Percentiles rank a stretch among this genome's conserved stretches.
Evolutionary conservation across 1,140 invertebrate genomes (phyloP).

Genomic region (Sycophila sp.): DNA sequence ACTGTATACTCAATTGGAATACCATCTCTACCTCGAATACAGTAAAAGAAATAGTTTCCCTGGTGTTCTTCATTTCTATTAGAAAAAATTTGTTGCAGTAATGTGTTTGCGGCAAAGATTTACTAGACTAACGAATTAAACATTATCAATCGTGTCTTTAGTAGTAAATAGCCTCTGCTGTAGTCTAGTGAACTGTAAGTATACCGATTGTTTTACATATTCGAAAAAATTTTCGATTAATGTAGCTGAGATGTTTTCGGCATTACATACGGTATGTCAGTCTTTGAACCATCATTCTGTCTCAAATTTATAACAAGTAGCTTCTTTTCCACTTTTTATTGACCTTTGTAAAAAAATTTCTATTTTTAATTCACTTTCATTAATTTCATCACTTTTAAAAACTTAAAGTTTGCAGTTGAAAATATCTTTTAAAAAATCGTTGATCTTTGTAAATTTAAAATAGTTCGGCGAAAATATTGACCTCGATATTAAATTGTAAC

Average conservation of each 20-base stretch:
- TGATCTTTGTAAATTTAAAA: background rate
- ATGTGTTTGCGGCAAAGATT: background rate
- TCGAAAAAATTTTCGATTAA: background rate
- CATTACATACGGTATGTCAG: conserved; percentile 7
- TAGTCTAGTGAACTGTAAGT: background rate
- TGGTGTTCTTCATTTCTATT: background rate
- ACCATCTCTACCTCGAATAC: background rate
- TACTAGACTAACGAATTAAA: conserved; percentile 7
- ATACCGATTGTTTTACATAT: background rate
- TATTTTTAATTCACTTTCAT: background rate
- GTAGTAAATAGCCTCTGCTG: conserved; percentile 8
- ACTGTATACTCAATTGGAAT: background rate
- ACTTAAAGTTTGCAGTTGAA: background rate
- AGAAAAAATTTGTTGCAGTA: background rate
- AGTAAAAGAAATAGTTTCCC: background rate
- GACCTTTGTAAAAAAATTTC: background rate
- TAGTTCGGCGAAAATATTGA: background rate
- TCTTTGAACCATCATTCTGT: conserved; percentile 6
- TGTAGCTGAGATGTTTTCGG: background rate
- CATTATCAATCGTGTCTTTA: conserved; percentile 9
- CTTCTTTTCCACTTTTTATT: background rate
- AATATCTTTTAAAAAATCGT: background rate
- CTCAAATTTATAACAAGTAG: conserved; percentile 3
- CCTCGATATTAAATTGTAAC: background rate
- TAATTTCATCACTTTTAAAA: background rate